Percentiles rank a stretch among this genome's conserved stretches.
These are phyloP conservation scores for Heliocidaris erythrogramma DNA, from an alignment of 35 echinoderm and acorn worm species.

Conservation along the genomic window DNA sequence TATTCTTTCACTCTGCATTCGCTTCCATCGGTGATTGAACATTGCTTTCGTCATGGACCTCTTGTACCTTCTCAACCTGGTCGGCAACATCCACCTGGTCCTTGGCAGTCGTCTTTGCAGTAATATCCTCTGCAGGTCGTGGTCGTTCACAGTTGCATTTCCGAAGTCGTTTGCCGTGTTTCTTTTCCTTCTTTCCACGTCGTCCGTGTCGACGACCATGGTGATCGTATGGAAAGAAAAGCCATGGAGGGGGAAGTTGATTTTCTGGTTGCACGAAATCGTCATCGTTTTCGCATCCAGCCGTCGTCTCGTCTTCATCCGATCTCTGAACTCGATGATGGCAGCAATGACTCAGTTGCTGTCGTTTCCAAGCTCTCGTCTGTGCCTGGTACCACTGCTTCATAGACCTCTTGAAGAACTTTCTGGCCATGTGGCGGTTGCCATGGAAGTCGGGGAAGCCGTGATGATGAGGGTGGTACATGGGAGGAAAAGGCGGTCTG, in stretches of 20 bases:
- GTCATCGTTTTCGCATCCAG: not conserved
- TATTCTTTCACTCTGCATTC: not conserved
- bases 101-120: not conserved
- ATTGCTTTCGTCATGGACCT: not conserved
- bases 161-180: not conserved
- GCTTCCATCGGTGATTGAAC: not conserved
- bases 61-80: not conserved
- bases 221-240: not conserved
- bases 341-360: not conserved
- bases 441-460: not conserved
- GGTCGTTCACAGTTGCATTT: not conserved
- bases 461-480: not conserved
- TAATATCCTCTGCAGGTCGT: not conserved
- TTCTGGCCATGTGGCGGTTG: not conserved
- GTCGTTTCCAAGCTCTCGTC: not conserved
- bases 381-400: not conserved
- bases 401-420: not conserved
- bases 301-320: not conserved
- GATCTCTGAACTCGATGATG: not conserved
- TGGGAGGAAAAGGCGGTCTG: not conserved
- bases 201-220: not conserved
- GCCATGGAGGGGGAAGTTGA: slow-evolving; percentile 6
- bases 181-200: not conserved
- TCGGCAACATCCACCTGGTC: not conserved
- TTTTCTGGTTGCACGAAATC: not conserved